These are phyloP conservation scores for Hirtodrosophila histrioides DNA, from an alignment of 2,888 invertebrate species.

Conservation along the genomic window DNA sequence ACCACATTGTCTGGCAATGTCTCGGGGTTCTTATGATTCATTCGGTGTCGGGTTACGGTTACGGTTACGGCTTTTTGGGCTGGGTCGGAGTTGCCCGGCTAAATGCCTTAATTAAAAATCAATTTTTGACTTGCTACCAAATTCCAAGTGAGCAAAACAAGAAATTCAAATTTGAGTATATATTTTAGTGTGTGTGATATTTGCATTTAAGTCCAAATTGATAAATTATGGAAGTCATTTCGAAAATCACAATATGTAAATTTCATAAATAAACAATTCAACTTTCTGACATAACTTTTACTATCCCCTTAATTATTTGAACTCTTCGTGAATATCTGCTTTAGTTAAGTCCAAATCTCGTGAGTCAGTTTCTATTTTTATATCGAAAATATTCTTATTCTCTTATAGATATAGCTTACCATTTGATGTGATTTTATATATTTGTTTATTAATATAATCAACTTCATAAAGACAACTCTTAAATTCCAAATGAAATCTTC, in stretches of 20 bases:
- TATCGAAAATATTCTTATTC: too few relatives aligned
- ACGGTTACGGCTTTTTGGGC: conserved; percentile 40
- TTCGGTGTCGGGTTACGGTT: conserved; percentile 50
- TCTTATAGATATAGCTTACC: too few relatives aligned
- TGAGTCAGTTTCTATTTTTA: too few relatives aligned
- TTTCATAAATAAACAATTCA: neutral
- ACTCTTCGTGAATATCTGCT: neutral
- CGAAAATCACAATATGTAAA: conserved; percentile 13
- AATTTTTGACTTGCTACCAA: conserved; percentile 75
- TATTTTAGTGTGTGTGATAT: conserved; percentile 9
- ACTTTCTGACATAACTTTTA: conserved; percentile 17
- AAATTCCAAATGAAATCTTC: too few relatives aligned
- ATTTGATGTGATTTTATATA: too few relatives aligned
- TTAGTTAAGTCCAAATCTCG: too few relatives aligned
- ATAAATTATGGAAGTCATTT: conserved; percentile 17
- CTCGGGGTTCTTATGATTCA: conserved; percentile 62
- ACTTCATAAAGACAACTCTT: too few relatives aligned
- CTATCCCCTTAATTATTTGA: conserved; percentile 6
- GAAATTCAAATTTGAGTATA: conserved; percentile 22
- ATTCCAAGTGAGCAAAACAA: conserved; percentile 47
- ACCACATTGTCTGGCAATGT: conserved; percentile 40
- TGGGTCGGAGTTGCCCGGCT: conserved; percentile 47
- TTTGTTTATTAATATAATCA: too few relatives aligned
- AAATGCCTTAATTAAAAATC: conserved; percentile 80
- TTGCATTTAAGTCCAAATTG: conserved; percentile 26